Evolutionary conservation across 2,888 invertebrate genomes (phyloP).

Genomic region (Morpho helenor): DNA sequence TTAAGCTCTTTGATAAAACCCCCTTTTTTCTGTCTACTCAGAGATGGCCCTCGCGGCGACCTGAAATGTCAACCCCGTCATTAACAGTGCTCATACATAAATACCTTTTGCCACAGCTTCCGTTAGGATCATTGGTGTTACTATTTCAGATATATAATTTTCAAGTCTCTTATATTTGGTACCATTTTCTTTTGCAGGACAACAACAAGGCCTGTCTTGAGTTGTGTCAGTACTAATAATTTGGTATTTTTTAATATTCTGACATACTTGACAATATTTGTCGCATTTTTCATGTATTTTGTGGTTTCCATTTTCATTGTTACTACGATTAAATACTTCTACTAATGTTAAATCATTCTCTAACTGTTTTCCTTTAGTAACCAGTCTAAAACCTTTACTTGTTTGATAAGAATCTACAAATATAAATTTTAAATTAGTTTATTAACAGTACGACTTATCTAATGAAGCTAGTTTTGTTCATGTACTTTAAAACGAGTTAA

Average conservation of each 20-base stretch:
- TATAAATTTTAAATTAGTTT: not conserved
- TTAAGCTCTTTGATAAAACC: no score
- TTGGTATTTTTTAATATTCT: conserved; percentile 10
- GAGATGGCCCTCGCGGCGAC: no score
- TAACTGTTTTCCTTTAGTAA: not conserved
- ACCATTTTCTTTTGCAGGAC: conserved; percentile 23
- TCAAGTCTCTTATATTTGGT: conserved; percentile 21
- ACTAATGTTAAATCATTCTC: not conserved
- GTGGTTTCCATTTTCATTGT: not conserved
- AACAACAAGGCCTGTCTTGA: conserved; percentile 46
- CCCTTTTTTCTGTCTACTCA: no score
- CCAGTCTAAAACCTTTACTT: conserved; percentile 8
- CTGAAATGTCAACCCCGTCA: no score
- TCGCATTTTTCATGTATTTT: not conserved
- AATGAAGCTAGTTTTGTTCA: no score
- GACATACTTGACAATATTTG: not conserved
- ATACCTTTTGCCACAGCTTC: conserved; percentile 37
- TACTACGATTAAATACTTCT: not conserved
- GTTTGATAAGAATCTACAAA: conserved; percentile 11
- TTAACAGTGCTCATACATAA: no score
- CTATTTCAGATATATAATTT: conserved; percentile 37
- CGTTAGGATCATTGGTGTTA: conserved; percentile 37
- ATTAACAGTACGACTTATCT: no score
- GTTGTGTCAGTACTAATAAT: conserved; percentile 42
- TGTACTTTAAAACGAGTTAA: no score